Evolutionary conservation across 2,113 vertebrate genomes (phyloP).

Genomic region (Cyrtonyx montezumae): DNA sequence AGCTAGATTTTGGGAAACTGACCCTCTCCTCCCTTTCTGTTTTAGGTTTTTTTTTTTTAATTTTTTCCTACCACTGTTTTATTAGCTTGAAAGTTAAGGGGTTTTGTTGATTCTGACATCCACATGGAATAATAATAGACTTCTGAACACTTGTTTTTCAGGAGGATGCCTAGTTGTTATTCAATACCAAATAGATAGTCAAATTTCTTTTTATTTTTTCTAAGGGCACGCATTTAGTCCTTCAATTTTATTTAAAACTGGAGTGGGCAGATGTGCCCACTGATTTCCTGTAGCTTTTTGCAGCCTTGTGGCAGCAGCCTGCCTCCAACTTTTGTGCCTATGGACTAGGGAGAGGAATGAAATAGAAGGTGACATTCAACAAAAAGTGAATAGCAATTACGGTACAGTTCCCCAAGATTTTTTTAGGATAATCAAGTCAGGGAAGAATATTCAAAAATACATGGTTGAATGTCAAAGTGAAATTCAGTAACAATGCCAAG

Average conservation of each 20-base stretch:
- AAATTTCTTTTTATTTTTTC: background rate
- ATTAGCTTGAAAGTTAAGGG: background rate
- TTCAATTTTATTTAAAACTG: background rate
- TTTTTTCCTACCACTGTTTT: background rate
- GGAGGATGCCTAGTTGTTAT: background rate
- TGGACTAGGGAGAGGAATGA: background rate
- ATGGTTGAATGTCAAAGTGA: background rate
- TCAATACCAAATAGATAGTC: background rate
- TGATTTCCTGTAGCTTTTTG: background rate
- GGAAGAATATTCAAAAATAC: background rate
- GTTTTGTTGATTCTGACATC: background rate
- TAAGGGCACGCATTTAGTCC: background rate
- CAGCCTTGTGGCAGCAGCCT: background rate
- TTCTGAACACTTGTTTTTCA: background rate
- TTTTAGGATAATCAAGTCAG: background rate
- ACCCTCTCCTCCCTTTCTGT: background rate
- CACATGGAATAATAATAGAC: background rate
- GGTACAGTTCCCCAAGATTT: background rate
- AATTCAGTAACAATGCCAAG: background rate
- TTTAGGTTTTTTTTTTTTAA: background rate
- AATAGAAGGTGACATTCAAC: background rate
- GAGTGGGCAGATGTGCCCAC: fast-evolving
- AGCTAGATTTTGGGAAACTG: background rate
- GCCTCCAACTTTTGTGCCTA: background rate
- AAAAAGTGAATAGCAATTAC: background rate